Percentiles rank a stretch among this genome's conserved stretches.
phyloP scores from a whole-genome alignment of 2,888 invertebrate genomes.

The Xylota segnis region DNA sequence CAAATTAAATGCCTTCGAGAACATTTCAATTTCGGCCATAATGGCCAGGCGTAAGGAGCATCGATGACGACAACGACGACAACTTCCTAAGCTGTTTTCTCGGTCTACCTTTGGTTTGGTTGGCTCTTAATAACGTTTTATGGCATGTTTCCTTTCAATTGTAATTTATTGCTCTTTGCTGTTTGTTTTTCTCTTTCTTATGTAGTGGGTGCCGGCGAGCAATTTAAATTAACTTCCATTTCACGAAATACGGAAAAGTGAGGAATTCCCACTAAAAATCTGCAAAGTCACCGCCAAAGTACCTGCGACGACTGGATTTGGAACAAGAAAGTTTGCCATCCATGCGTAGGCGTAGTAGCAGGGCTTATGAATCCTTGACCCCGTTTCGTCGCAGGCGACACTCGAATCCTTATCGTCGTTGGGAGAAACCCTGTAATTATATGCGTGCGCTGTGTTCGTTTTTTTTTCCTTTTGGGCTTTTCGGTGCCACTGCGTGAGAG shows the following conservation, averaged over 20 bases:
- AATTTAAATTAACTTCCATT: conserved; percentile 57
- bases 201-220: conserved; percentile 22
- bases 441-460: conserved; percentile 53
- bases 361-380: conserved; percentile 62
- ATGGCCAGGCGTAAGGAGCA: conserved; percentile 35
- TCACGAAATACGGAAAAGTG: too few relatives aligned
- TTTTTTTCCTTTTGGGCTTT: conserved; percentile 11
- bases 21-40: conserved; percentile 26
- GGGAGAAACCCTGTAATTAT: conserved; percentile 64
- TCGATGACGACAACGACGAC: conserved; percentile 60
- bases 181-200: conserved; percentile 23
- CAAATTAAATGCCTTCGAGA: conserved; percentile 32
- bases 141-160: conserved; percentile 67
- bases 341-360: conserved; percentile 11
- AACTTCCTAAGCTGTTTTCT: conserved; percentile 5
- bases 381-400: conserved; percentile 35
- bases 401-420: conserved; percentile 31
- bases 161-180: conserved; percentile 55
- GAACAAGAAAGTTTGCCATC: conserved; percentile 9
- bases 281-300: conserved; percentile 18
- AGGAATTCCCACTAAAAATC: conserved; percentile 8
- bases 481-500: conserved; percentile 44
- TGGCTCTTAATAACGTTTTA: conserved; percentile 68
- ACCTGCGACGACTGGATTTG: conserved; percentile 25
- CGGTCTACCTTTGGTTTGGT: neutral